These are phyloP conservation scores for Colletes latitarsis DNA, from an alignment of 1,140 invertebrate species.

Conservation along the genomic window DNA sequence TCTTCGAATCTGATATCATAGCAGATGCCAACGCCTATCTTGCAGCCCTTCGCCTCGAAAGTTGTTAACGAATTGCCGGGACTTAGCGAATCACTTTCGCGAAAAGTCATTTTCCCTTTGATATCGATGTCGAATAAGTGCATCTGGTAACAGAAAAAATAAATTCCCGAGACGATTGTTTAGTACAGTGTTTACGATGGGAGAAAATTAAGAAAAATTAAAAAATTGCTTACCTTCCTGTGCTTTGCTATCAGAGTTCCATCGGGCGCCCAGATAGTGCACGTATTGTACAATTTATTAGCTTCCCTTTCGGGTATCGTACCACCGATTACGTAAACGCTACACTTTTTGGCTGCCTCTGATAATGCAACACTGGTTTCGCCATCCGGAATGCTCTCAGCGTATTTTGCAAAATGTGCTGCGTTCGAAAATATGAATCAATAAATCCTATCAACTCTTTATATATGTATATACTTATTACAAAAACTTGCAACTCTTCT, in stretches of 20 bases:
- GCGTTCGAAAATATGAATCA: constrained; percentile 27
- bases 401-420: constrained; percentile 92
- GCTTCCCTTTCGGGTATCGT: constrained; percentile 91
- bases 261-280: constrained; percentile 91
- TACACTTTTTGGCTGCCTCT: constrained; percentile 88
- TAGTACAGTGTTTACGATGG: too few relatives aligned
- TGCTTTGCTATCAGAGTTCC: constrained; percentile 89
- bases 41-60: constrained; percentile 88
- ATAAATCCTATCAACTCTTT: not conserved
- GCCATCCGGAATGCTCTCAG: constrained; percentile 91
- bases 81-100: constrained; percentile 92
- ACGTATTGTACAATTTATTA: constrained; percentile 93
- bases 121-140: constrained; percentile 98
- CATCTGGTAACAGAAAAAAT: constrained; percentile 82
- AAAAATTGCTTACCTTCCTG: constrained; percentile 83
- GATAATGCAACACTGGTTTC: constrained; percentile 88
- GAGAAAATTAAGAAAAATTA: not conserved
- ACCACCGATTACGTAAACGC: constrained; percentile 93
- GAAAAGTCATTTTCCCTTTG: constrained; percentile 95
- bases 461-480: not conserved
- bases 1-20: constrained; percentile 97
- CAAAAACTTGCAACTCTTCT: not conserved
- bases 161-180: too few relatives aligned
- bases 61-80: constrained; percentile 89
- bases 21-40: constrained; percentile 95